phyloP scores from a whole-genome alignment of 1,140 invertebrate species.

The Brachionus rubens region DNA sequence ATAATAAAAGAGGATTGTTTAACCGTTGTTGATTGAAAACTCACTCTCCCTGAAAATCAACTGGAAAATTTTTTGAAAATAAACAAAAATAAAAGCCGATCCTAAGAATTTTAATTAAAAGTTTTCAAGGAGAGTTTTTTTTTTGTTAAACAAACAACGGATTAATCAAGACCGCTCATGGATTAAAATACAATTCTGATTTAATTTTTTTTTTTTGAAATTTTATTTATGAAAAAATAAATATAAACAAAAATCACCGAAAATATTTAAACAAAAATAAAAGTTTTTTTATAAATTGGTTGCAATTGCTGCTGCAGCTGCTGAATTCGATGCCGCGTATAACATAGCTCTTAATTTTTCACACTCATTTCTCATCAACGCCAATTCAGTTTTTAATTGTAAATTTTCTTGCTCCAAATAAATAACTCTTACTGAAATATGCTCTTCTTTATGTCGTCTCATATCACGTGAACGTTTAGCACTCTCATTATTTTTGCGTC shows the following conservation, averaged over 20 bases:
- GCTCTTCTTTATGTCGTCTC: slow-evolving; percentile 56
- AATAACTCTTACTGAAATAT: slow-evolving; percentile 51
- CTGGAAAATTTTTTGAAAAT: too few species aligned
- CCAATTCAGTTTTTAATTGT: slow-evolving; percentile 56
- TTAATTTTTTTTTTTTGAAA: not conserved
- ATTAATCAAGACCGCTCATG: too few species aligned
- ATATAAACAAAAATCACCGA: slow-evolving; percentile 20
- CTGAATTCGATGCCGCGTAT: slow-evolving; percentile 26
- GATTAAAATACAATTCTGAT: too few species aligned
- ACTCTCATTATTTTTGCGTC: slow-evolving; percentile 61
- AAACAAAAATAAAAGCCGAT: too few species aligned
- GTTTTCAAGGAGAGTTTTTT: too few species aligned
- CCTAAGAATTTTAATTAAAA: too few species aligned
- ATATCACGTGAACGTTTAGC: slow-evolving; percentile 60
- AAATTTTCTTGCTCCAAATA: slow-evolving; percentile 59
- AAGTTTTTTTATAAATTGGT: not conserved
- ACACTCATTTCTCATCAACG: slow-evolving; percentile 50
- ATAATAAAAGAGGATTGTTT: too few species aligned
- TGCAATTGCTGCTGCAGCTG: not conserved
- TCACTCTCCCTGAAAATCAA: too few species aligned
- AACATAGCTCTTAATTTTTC: slow-evolving; percentile 39
- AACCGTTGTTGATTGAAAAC: too few species aligned
- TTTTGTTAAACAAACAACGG: too few species aligned
- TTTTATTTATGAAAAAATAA: slow-evolving; percentile 26
- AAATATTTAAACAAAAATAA: not conserved